A percentile compares a stretch with the other conserved stretches of the same genome.
Evolutionary conservation across 2,113 vertebrate species (phyloP).

Genomic region (Puffinus mauretanicus): DNA sequence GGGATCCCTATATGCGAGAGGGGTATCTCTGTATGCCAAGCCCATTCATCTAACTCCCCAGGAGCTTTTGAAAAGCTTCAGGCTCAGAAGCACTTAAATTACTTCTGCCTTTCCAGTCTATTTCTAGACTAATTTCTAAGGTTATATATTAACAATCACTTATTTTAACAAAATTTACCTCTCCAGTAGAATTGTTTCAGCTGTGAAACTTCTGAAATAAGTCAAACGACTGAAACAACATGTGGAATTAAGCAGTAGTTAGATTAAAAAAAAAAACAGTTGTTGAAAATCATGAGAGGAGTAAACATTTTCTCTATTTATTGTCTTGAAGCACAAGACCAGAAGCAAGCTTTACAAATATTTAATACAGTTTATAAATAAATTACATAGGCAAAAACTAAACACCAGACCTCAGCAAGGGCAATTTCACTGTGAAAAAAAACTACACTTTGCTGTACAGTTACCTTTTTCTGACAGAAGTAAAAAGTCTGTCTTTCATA

Average conservation of each 20-base stretch:
- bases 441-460: background rate
- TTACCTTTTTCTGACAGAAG: background rate
- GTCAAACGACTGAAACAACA: background rate
- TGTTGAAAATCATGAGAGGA: background rate
- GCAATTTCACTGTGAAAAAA: background rate
- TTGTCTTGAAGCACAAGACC: background rate
- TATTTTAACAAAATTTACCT: background rate
- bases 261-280: background rate
- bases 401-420: background rate
- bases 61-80: background rate
- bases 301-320: background rate
- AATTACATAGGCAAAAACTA: background rate
- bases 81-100: background rate
- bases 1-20: background rate
- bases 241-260: background rate
- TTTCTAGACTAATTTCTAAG: background rate
- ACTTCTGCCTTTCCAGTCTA: background rate
- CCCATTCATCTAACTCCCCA: background rate
- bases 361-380: background rate
- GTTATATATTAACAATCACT: background rate
- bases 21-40: background rate
- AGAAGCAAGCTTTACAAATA: constrained; percentile 3
- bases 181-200: background rate
- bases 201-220: background rate
- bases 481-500: background rate